A percentile compares a stretch with the other conserved stretches of the same genome.
Evolutionary conservation across 2,797 vertebrate genomes (phyloP).

Genomic region (Dendrocincla fuliginosa): DNA sequence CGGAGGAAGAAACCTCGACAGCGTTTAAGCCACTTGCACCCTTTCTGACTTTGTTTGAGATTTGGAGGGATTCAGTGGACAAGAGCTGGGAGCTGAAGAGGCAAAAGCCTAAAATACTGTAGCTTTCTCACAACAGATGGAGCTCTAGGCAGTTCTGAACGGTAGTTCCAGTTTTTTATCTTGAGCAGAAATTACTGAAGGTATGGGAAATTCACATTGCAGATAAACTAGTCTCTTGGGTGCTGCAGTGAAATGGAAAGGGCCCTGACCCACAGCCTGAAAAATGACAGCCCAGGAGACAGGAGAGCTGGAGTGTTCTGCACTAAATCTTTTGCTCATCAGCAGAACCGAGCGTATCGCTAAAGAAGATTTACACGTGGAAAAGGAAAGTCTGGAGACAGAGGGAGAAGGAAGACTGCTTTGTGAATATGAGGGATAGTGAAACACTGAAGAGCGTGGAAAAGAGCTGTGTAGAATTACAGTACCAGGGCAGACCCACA

Average conservation of each 20-base stretch:
- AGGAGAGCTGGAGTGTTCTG: not conserved
- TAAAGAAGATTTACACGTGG: constrained; percentile 17
- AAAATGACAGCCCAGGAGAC: constrained; percentile 31
- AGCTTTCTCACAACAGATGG: not conserved
- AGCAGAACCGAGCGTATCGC: not conserved
- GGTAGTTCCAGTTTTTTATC: not conserved
- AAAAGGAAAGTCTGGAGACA: not conserved
- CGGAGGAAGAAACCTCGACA: not conserved
- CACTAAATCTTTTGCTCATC: constrained; percentile 50
- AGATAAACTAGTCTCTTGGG: constrained; percentile 31
- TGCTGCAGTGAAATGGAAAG: constrained; percentile 34
- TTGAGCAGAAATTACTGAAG: constrained; percentile 13
- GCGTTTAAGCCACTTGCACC: not conserved
- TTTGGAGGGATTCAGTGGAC: not conserved
- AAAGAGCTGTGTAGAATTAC: not conserved
- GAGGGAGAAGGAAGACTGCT: not conserved
- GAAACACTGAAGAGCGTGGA: not conserved
- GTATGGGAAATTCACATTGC: not conserved
- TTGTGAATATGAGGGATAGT: not conserved
- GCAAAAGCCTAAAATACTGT: not conserved
- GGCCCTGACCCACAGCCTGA: constrained; percentile 13
- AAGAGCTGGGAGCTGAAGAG: not conserved
- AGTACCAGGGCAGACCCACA: not conserved
- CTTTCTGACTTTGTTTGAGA: not conserved
- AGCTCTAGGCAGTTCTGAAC: not conserved